Base-by-base conservation (phyloP, 1,140 invertebrate genomes). In the Pseudomyrmex sp. region DNA sequence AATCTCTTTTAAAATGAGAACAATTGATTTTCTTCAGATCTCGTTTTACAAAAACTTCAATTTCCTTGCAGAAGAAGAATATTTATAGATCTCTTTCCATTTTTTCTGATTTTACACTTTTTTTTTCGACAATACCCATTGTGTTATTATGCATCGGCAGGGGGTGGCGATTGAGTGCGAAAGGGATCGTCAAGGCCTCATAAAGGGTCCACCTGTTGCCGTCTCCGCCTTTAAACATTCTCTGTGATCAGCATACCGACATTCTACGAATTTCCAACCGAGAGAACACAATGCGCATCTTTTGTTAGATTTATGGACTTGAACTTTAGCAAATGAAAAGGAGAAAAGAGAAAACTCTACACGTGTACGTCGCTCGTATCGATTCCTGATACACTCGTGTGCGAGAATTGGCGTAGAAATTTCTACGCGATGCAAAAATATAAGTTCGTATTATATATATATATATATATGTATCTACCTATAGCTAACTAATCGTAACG, bases 191-290 rank as follows among this genome's bases (percentile, higher is more conserved):
- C 84, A 80, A 88, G 84, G 79, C 85, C 58, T 82, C 86, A 79
- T 23, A 88, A 92, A 92, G 90, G 89, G 89, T 86, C 92, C 92
- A 93, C 92, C 92, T 93, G 92, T 93, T 93, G 92, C 92, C 80
- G 84, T 86, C 74, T 84, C 86, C 48, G 54, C 62, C 76, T 72
- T 62, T 82, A 20, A 15, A 26, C 72, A 83, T 35, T 35, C 13
- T 7, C 62, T 69, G 26, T 59, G 74, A 83, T 89, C 83, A 82
- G 48, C 66, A 82, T 76, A 66, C 13, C 68, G 20, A 35, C 26
- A 26, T 62, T 83, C 13, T 15, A 76, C 46, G n/a, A 68, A 77
- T 75, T 83, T 63, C 59, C 61, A 44, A 12, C 9, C 63, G 13
- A 13, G n/a, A 66, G 54, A 66, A 46, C 44, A 26, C 35, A 35